phyloP scores from a whole-genome alignment of 2,797 vertebrate genomes.

The Rhynchonycteris naso region DNA sequence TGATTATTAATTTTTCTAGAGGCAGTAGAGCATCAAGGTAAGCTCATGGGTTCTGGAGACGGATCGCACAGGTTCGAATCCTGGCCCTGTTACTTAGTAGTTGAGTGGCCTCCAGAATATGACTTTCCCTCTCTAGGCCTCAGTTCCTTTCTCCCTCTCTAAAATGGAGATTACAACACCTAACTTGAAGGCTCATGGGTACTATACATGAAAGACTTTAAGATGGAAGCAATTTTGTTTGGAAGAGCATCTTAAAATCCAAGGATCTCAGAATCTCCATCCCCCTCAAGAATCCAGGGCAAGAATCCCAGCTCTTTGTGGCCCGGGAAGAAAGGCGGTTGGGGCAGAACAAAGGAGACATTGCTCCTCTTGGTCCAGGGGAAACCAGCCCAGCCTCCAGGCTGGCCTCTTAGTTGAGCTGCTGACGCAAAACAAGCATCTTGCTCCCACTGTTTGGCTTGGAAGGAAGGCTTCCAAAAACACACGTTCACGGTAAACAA shows the following conservation, averaged over 20 bases:
- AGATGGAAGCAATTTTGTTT: neutral
- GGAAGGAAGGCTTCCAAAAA: conserved; percentile 55
- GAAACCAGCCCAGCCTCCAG: neutral
- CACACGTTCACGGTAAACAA: conserved; percentile 59
- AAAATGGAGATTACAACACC: neutral
- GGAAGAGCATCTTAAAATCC: neutral
- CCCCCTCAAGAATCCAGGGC: neutral
- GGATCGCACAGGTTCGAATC: neutral
- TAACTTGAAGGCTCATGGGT: neutral
- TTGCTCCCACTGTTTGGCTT: conserved; percentile 49
- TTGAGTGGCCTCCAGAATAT: neutral
- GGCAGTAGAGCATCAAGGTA: neutral
- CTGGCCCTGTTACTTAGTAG: neutral
- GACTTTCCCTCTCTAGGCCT: neutral
- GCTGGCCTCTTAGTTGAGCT: neutral
- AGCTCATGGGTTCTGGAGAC: neutral
- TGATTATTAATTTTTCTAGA: neutral
- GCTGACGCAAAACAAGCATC: conserved; percentile 17
- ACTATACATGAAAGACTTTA: neutral
- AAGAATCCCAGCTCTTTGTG: neutral
- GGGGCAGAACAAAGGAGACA: neutral
- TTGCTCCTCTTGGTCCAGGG: neutral
- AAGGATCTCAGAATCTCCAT: neutral
- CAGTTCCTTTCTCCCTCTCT: neutral
- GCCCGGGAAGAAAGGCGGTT: neutral